These are phyloP conservation scores for Monopis laevigella DNA, from an alignment of 2,888 invertebrate species.

Conservation along the genomic window DNA sequence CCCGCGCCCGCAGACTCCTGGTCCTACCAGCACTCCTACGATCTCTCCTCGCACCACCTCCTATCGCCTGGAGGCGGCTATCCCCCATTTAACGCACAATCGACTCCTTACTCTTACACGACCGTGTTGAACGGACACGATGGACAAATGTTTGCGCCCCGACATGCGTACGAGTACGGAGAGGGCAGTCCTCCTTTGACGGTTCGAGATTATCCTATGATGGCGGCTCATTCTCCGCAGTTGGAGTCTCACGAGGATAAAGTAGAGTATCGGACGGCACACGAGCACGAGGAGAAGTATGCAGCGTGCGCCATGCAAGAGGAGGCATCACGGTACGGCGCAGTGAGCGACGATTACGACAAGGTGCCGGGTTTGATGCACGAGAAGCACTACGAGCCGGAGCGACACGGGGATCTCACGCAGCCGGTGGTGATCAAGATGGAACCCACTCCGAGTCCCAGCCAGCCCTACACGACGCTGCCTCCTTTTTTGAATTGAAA, in stretches of 20 bases:
- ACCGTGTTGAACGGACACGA: slow-evolving; percentile 79
- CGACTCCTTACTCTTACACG: slow-evolving; percentile 71
- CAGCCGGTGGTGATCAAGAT: slow-evolving; percentile 65
- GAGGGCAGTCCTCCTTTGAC: slow-evolving; percentile 71
- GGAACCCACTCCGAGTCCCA: slow-evolving; percentile 50
- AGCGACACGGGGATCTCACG: slow-evolving; percentile 48
- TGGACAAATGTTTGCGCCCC: slow-evolving; percentile 74
- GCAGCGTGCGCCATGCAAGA: slow-evolving; percentile 56
- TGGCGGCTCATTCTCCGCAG: slow-evolving; percentile 71
- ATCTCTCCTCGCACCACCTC: slow-evolving; percentile 78
- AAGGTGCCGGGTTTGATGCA: slow-evolving; percentile 65
- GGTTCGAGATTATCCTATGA: slow-evolving; percentile 72
- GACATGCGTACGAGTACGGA: slow-evolving; percentile 70
- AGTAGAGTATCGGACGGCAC: slow-evolving; percentile 41
- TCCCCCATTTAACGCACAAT: slow-evolving; percentile 70
- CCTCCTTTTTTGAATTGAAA: slow-evolving; percentile 82
- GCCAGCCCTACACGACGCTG: slow-evolving; percentile 73
- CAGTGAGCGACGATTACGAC: slow-evolving; percentile 70
- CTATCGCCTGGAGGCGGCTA: slow-evolving; percentile 72
- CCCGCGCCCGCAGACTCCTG: slow-evolving; percentile 80
- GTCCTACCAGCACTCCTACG: slow-evolving; percentile 82
- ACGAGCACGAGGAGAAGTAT: slow-evolving; percentile 59
- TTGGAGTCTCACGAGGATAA: slow-evolving; percentile 65
- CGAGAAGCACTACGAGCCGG: slow-evolving; percentile 57
- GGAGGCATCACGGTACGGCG: slow-evolving; percentile 64